Base-by-base conservation (phyloP, 2,797 vertebrate species). In the Sciurus carolinensis region DNA sequence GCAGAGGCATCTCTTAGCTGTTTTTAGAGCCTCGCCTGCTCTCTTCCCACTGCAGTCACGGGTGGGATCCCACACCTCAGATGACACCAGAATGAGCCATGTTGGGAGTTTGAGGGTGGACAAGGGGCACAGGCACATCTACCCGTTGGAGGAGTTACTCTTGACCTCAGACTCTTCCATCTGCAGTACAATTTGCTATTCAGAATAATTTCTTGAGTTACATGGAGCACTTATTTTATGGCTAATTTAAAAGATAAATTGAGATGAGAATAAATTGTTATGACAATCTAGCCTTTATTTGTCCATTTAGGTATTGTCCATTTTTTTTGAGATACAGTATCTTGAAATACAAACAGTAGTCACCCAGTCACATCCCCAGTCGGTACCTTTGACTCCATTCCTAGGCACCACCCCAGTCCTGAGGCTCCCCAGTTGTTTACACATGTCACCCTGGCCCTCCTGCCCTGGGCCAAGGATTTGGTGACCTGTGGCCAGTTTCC, bases 1-100 rank as follows among this genome's bases (percentile, higher is more conserved):
- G 95, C 75, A 67, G 59, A 96, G 84, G 73, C 91, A 47, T 93
- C 66, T 90, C 83, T 77, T 44, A 87, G 81, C 87, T 57, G 11
- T 71, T 77, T 69, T 18, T 67, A 87, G 67, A 73, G 69, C 62
- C 3, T 14, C 4, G 28, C 30, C n/a, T 36, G 75, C 83, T 54
- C 26, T 83, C 50, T 67, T 47, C 71, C 59, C 79, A 67, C 95
- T 85, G 36, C 33, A 85, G 89, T n/a, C 83, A 33, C 2, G 10
- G 69, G 69, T 69, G 87, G 93, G 67, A 80, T 11, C 73, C 50
- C 50, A 69, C n/a, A 33, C 66, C 6, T 1, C 10, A 64, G 57
- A 4, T 62, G n/a, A 33, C 1, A 7, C 33, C 44, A 36, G 79
- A 20, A 86, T 50, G 52, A 83, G 33, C 47, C 3, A 0, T 24